Base-by-base conservation (phyloP, 1,140 invertebrate genomes). In the Polyergus mexicanus region DNA sequence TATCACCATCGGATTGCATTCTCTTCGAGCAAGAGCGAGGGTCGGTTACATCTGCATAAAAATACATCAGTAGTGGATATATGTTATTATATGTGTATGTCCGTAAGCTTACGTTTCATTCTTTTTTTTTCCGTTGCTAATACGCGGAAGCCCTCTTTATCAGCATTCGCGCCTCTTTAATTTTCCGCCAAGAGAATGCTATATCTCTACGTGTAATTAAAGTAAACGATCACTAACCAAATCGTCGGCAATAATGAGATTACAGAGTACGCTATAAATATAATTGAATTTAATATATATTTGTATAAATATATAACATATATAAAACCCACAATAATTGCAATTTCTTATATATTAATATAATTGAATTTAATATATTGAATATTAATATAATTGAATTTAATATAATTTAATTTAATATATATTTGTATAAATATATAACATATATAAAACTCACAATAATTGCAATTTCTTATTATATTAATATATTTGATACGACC, bases 1-100 rank as follows among this genome's bases (percentile, higher is more conserved):
- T 76, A 69, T 75, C 51, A 32, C 62, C 56, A 83, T 83, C 68
- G 62, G 44, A 19, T 72, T 83, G 58, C 47, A 63, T 68, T 71
- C 56, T 85, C 47, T 35, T 44, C 41, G 16, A 58, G 32, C 60
- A 60, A 66, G 13, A 51, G 13, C 16, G 54, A 71, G 10, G 44
- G 76, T 51, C 28, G 76, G 76, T 80, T 68, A 38, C 32, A 74
- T 35, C 54, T 60, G 54, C 71, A 56, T 56, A 66, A 54, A 51
- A 80, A 56, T 80, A 11, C 65, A 80, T 80, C n/a, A 54, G 32
- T 63, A 68, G 51, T 56, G 28, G 22, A 81, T 58, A 54, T 66
- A 44, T 72, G n/a, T 69, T 68, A 72, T 81, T 81, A 58, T 35
- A n/a, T 5, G 25, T 80, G 25, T 25, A 11, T 41, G 3, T 22